phyloP scores from a whole-genome alignment of 1,140 invertebrate genomes.

The Nasonia vitripennis region DNA sequence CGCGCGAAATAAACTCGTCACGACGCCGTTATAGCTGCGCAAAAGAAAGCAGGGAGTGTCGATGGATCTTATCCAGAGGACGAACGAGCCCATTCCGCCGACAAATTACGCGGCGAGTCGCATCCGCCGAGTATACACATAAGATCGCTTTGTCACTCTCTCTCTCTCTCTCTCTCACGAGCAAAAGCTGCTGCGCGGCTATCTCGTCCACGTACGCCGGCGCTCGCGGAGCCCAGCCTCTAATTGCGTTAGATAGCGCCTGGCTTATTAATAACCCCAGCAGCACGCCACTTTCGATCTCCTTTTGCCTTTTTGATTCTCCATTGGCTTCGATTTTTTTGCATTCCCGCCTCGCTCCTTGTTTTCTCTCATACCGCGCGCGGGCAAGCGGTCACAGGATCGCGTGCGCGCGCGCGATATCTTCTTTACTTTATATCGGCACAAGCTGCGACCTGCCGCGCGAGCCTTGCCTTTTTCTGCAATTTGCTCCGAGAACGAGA shows the following conservation, averaged over 20 bases:
- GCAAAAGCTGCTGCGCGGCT: slow-evolving; percentile 28
- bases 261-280: slow-evolving; percentile 72
- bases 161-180: background rate
- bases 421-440: slow-evolving; percentile 46
- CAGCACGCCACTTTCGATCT: slow-evolving; percentile 28
- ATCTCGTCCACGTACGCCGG: slow-evolving; percentile 62
- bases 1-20: background rate
- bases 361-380: background rate
- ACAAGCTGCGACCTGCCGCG: background rate
- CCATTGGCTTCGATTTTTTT: background rate
- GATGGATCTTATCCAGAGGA: slow-evolving; percentile 49
- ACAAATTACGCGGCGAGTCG: slow-evolving; percentile 48
- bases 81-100: slow-evolving; percentile 24
- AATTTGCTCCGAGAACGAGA: background rate
- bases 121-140: background rate
- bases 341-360: background rate
- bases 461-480: background rate
- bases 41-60: background rate
- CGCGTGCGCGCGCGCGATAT: slow-evolving; percentile 35
- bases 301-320: too few relatives aligned
- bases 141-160: slow-evolving; percentile 34
- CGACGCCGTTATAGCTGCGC: background rate
- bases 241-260: slow-evolving; percentile 74
- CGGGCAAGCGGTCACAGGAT: background rate
- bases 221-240: slow-evolving; percentile 56